Percentiles rank a stretch among this genome's conserved stretches.
Conservation (phyloP, 2,113 vertebrate species). For the Crotalus tigris region DNA sequence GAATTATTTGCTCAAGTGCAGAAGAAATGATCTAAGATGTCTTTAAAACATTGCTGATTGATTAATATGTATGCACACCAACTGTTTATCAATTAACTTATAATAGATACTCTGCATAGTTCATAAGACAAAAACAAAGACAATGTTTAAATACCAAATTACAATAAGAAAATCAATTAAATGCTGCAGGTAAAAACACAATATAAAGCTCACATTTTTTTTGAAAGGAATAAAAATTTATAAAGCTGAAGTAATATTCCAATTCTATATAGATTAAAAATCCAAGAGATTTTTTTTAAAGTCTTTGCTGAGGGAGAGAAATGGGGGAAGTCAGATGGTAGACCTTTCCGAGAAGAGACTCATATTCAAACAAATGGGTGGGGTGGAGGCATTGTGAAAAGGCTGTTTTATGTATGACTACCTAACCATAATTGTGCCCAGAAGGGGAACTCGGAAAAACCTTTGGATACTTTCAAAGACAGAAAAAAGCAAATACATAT, state of each 20-base stretch:
- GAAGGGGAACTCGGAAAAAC: neutral
- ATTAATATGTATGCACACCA: too few relatives aligned
- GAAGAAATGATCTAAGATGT: too few relatives aligned
- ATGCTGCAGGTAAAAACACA: neutral
- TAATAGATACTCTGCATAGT: neutral
- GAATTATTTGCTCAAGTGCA: neutral
- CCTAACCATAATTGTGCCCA: neutral
- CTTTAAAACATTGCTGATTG: neutral
- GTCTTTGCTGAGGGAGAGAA: neutral
- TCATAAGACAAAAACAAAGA: neutral
- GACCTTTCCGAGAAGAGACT: neutral
- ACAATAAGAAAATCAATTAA: neutral
- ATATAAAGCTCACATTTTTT: neutral
- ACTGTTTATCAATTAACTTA: neutral
- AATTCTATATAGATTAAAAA: neutral
- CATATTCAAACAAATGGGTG: neutral
- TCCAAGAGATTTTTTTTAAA: neutral
- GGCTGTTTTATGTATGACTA: neutral
- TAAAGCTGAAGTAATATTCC: neutral
- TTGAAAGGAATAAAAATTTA: neutral
- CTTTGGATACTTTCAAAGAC: neutral
- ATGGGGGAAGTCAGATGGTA: neutral
- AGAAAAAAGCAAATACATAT: neutral
- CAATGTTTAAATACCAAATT: neutral
- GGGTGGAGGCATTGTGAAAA: neutral